Conservation (phyloP, 2,113 vertebrate species). For the Arenaria interpres region DNA sequence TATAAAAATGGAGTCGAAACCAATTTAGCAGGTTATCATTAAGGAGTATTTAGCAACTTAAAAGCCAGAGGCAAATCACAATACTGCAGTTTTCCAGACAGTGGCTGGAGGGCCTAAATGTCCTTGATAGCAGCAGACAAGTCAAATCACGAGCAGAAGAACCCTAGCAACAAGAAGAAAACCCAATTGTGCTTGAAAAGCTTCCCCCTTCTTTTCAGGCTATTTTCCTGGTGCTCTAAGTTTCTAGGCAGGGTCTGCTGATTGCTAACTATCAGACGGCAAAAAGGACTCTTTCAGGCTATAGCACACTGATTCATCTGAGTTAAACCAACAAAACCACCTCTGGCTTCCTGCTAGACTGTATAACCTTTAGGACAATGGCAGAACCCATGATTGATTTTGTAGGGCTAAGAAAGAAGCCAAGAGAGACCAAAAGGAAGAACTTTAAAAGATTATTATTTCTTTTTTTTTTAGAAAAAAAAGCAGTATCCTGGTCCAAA, state of each 20-base stretch:
- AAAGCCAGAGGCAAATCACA: constrained; percentile 48
- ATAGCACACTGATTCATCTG: background rate
- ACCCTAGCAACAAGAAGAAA: constrained; percentile 3
- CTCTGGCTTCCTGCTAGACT: background rate
- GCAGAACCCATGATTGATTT: background rate
- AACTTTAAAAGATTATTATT: background rate
- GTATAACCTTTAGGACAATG: background rate
- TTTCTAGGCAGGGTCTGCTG: background rate
- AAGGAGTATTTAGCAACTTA: constrained; percentile 21
- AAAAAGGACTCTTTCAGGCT: background rate
- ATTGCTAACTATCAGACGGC: background rate
- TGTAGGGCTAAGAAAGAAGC: background rate
- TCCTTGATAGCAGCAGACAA: constrained; percentile 8
- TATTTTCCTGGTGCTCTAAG: background rate
- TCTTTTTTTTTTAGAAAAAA: background rate
- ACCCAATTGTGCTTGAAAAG: background rate
- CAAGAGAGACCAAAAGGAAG: background rate
- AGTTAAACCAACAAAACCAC: background rate
- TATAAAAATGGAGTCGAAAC: constrained; percentile 20
- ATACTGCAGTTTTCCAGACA: constrained; percentile 26
- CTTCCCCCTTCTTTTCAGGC: background rate
- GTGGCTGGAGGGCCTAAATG: constrained; percentile 34
- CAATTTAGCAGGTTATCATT: constrained; percentile 38
- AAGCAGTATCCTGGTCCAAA: background rate
- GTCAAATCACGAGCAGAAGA: background rate